A percentile compares a stretch with the other conserved stretches of the same genome.
Evolutionary conservation across 2,113 vertebrate species (phyloP).

Genomic region (Osmerus mordax): DNA sequence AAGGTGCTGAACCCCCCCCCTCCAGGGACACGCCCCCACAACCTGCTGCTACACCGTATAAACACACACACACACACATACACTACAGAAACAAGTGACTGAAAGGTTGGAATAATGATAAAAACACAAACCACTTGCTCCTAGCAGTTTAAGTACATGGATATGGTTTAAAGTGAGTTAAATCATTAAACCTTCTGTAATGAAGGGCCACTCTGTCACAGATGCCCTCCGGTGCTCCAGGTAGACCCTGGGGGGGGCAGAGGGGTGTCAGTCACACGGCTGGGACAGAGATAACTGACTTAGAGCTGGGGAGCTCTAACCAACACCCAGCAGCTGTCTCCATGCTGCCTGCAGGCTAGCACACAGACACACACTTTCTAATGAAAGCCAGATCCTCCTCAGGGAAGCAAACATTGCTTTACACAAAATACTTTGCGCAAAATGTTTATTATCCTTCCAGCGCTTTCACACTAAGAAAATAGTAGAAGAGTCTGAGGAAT

Average conservation of each 20-base stretch:
- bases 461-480: constrained; percentile 53
- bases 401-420: constrained; percentile 62
- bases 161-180: background rate
- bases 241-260: no score
- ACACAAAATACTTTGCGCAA: constrained; percentile 64
- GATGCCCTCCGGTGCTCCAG: no score
- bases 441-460: constrained; percentile 69
- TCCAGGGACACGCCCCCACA: constrained; percentile 41
- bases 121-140: background rate
- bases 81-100: constrained; percentile 7
- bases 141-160: background rate
- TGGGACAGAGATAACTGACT: constrained; percentile 24
- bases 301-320: constrained; percentile 9
- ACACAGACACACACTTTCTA: constrained; percentile 38
- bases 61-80: constrained; percentile 34
- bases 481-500: constrained; percentile 36
- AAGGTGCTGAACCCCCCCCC: constrained; percentile 69
- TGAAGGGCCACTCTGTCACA: no score
- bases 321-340: background rate
- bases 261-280: background rate
- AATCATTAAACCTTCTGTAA: no score
- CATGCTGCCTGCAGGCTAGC: constrained; percentile 13
- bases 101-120: no score
- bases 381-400: constrained; percentile 69
- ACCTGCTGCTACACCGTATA: background rate